A percentile compares a stretch with the other conserved stretches of the same genome.
These are phyloP conservation scores for Microchirus variegatus DNA, from an alignment of 2,797 vertebrate genomes.

Conservation along the genomic window DNA sequence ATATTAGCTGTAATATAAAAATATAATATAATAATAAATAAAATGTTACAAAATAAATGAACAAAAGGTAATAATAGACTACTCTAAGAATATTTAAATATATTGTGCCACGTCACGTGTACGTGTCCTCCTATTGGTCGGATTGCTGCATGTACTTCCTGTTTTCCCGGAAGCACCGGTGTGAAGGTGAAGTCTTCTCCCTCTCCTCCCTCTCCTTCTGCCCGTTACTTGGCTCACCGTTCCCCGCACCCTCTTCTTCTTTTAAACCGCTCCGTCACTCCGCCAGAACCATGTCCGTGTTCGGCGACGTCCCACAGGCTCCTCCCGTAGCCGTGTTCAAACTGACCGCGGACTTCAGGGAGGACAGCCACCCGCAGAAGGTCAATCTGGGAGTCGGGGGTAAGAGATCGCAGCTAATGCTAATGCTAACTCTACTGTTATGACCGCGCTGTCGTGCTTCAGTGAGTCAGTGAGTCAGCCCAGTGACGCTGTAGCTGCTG, in stretches of 20 bases:
- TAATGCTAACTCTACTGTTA: conserved; percentile 25
- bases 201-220: not conserved
- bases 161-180: conserved; percentile 7
- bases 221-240: not conserved
- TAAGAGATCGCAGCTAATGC: conserved; percentile 68
- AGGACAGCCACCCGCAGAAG: conserved; percentile 87
- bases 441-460: too few relatives aligned
- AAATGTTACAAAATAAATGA: not conserved
- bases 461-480: not conserved
- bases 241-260: conserved; percentile 4
- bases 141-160: conserved; percentile 18
- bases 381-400: conserved; percentile 97
- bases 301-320: conserved; percentile 87
- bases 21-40: accelerated
- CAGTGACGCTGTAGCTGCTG: not conserved
- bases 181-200: conserved; percentile 78
- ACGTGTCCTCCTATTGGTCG: conserved; percentile 47
- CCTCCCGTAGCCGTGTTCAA: conserved; percentile 92
- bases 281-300: conserved; percentile 80
- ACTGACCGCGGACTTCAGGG: conserved; percentile 91
- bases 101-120: not conserved
- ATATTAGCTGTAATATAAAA: too few relatives aligned
- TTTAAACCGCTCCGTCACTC: not conserved
- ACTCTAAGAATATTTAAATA: too few relatives aligned
- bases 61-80: too few relatives aligned